Evolutionary conservation across 1,140 invertebrate genomes (phyloP).

Genomic region (Helicoverpa zea): DNA sequence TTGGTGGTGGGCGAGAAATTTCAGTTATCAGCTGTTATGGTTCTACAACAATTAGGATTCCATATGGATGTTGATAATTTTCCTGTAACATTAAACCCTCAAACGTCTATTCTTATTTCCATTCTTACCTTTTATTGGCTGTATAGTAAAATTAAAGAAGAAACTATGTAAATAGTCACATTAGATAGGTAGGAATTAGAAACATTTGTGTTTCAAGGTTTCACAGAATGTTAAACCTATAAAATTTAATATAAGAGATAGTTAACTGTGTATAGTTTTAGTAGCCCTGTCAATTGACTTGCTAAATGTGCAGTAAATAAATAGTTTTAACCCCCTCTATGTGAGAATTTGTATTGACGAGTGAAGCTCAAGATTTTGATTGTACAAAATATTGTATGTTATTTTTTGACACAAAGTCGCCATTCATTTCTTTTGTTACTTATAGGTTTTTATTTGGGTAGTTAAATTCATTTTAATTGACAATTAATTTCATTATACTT

Average conservation of each 20-base stretch:
- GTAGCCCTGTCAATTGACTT: slow-evolving; percentile 33
- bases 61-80: background rate
- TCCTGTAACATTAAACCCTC: too few relatives aligned
- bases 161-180: slow-evolving; percentile 17
- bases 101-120: background rate
- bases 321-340: slow-evolving; percentile 3
- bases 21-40: background rate
- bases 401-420: slow-evolving; percentile 27
- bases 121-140: slow-evolving; percentile 7
- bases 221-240: background rate
- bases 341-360: slow-evolving; percentile 22
- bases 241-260: background rate
- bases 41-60: background rate
- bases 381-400: slow-evolving; percentile 27
- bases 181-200: background rate
- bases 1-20: background rate
- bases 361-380: slow-evolving; percentile 15
- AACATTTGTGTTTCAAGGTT: background rate
- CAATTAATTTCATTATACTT: background rate
- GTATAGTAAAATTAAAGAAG: slow-evolving; percentile 13
- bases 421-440: slow-evolving; percentile 14
- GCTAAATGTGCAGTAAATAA: slow-evolving; percentile 29
- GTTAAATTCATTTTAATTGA: background rate
- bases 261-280: background rate
- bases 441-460: slow-evolving; percentile 7